These are phyloP conservation scores for Lithophane leautieri DNA, from an alignment of 2,888 invertebrate species.

Conservation along the genomic window DNA sequence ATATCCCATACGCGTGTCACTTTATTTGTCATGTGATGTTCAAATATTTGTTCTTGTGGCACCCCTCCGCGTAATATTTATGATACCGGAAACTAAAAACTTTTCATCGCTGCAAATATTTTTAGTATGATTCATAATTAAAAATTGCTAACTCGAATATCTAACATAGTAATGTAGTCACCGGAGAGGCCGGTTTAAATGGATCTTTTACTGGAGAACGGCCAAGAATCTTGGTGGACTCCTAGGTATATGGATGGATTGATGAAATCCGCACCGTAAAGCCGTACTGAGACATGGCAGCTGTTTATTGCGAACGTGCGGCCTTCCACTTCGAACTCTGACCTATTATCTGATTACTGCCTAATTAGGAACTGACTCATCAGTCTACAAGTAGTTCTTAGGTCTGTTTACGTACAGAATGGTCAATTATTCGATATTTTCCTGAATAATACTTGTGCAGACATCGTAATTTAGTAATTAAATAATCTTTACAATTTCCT, in stretches of 20 bases:
- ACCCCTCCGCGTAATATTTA: not conserved
- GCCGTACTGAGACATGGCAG: conserved; percentile 28
- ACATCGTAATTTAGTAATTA: conserved; percentile 7
- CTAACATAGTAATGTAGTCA: conserved; percentile 1
- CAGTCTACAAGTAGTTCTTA: not conserved
- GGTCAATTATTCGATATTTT: conserved; percentile 12
- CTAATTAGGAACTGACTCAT: conserved; percentile 54
- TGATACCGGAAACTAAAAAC: not conserved
- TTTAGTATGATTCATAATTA: conserved; percentile 18
- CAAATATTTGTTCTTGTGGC: not conserved
- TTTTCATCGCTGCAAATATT: not conserved
- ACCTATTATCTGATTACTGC: conserved; percentile 23
- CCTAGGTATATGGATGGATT: conserved; percentile 28
- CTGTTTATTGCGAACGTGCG: conserved; percentile 26
- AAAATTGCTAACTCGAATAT: conserved; percentile 24
- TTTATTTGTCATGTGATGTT: conserved; percentile 10
- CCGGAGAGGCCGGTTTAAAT: conserved; percentile 20
- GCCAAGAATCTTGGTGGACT: conserved; percentile 48
- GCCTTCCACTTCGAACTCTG: conserved; percentile 21
- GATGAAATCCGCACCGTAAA: conserved; percentile 29
- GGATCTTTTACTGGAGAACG: conserved; percentile 42
- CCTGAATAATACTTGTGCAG: not conserved
- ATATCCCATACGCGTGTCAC: no score
- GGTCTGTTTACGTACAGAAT: conserved; percentile 12
- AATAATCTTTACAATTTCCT: conserved; percentile 7